Percentiles rank a stretch among this genome's conserved stretches.
Conservation (phyloP, 2,888 invertebrate species). For the Xestobium rufovillosum region DNA sequence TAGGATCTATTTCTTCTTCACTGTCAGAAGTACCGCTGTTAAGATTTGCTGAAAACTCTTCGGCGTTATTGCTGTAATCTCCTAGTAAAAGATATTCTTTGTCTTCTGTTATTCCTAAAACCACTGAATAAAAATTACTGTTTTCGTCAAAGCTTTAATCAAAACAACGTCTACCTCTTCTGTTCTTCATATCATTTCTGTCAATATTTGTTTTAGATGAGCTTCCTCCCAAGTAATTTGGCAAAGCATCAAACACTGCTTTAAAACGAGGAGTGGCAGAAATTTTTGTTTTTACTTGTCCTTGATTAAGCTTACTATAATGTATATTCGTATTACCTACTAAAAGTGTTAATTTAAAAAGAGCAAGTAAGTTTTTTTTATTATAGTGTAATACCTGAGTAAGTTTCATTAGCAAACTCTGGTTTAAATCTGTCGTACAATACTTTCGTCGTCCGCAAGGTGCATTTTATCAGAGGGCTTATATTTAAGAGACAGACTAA, state of each 20-base stretch:
- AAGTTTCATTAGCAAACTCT: constrained; percentile 48
- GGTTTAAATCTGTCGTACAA: constrained; percentile 50
- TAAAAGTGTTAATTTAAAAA: constrained; percentile 16
- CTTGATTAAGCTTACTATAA: constrained; percentile 35
- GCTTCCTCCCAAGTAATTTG: constrained; percentile 23
- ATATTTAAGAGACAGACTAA: constrained; percentile 54
- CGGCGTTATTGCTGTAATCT: constrained; percentile 43
- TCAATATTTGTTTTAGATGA: constrained; percentile 26
- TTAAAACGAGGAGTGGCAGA: constrained; percentile 20
- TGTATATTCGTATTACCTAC: constrained; percentile 28
- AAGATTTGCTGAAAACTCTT: constrained; percentile 31
- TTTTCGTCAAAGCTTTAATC: constrained; percentile 7
- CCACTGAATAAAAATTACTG: constrained; percentile 12
- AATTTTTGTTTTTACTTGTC: constrained; percentile 7
- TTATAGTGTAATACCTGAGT: constrained; percentile 42
- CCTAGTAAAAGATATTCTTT: constrained; percentile 53
- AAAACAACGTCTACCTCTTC: constrained; percentile 16
- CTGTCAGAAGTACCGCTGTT: constrained; percentile 37
- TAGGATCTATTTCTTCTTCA: constrained; percentile 32
- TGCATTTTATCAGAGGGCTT: constrained; percentile 44
- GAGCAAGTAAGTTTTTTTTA: background rate
- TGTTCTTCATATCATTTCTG: constrained; percentile 17
- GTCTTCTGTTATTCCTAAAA: constrained; percentile 46
- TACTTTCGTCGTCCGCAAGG: constrained; percentile 33
- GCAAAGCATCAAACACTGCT: constrained; percentile 27